Conservation (phyloP, 2,113 vertebrate species). For the Cephalophus harveyi region DNA sequence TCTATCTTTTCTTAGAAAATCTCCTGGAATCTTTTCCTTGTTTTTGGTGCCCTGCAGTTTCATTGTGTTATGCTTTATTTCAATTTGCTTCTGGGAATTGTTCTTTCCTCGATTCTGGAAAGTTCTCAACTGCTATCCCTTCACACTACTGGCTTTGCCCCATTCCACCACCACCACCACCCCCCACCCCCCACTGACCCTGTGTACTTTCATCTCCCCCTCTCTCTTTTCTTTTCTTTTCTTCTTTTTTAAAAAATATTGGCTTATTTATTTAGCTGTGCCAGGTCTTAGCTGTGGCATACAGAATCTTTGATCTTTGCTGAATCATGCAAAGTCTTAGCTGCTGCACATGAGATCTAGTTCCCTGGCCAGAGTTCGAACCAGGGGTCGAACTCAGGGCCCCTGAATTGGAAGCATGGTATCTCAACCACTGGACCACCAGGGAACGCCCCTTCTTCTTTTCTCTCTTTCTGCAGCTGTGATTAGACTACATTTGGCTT, state of each 20-base stretch:
- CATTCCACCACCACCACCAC: no score
- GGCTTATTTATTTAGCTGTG: neutral
- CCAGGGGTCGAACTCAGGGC: neutral
- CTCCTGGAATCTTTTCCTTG: no score
- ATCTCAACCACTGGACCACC: neutral
- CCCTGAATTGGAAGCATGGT: neutral
- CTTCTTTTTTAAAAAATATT: neutral
- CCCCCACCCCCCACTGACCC: fast-evolving
- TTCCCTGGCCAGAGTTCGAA: neutral
- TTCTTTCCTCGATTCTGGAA: no score
- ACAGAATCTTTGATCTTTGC: neutral
- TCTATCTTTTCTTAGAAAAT: no score
- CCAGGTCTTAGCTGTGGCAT: neutral
- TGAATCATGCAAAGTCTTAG: neutral
- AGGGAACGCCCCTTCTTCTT: neutral
- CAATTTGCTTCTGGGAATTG: no score
- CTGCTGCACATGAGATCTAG: neutral
- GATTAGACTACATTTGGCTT: neutral
- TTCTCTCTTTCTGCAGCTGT: neutral
- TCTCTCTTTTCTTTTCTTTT: neutral
- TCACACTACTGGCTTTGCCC: no score
- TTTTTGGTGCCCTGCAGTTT: no score
- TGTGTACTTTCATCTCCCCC: neutral
- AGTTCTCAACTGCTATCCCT: no score
- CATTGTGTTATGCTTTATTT: no score